These are phyloP conservation scores for Octonoba sinensis DNA, from an alignment of 2,888 invertebrate species.

Conservation along the genomic window DNA sequence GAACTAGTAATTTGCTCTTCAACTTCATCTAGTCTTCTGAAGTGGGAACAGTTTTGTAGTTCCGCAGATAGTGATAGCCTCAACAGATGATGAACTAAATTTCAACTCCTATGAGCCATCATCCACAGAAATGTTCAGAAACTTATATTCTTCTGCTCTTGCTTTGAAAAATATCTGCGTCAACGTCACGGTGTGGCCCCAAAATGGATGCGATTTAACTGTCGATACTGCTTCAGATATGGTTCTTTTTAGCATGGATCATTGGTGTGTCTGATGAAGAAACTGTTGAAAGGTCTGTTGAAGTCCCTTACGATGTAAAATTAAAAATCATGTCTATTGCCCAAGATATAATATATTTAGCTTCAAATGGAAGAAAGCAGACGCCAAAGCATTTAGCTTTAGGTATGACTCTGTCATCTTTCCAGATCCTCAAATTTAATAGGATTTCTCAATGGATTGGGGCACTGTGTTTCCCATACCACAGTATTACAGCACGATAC, in stretches of 20 bases:
- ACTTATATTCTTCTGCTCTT: too few species aligned
- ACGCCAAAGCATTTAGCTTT: neutral
- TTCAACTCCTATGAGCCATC: too few species aligned
- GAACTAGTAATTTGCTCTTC: too few species aligned
- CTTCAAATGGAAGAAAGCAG: neutral
- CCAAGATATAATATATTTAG: slow-evolving; percentile 2
- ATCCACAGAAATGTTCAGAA: too few species aligned
- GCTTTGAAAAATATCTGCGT: too few species aligned
- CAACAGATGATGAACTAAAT: too few species aligned
- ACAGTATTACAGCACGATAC: neutral
- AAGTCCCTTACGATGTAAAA: neutral
- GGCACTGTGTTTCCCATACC: neutral
- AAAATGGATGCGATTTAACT: neutral
- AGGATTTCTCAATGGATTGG: neutral
- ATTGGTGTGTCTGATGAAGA: neutral
- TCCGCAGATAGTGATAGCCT: too few species aligned
- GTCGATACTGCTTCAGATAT: neutral
- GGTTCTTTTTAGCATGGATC: slow-evolving; percentile 4
- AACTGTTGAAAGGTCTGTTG: neutral
- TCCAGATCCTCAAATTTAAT: neutral
- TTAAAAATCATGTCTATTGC: neutral
- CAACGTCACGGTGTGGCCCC: neutral
- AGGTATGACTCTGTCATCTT: neutral
- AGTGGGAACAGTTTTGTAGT: too few species aligned
- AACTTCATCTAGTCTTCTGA: too few species aligned